Evolutionary conservation across 2,888 invertebrate species (phyloP), one percentile per base, ranked within the genome.

Genomic region (Drosophila paracracens): DNA sequence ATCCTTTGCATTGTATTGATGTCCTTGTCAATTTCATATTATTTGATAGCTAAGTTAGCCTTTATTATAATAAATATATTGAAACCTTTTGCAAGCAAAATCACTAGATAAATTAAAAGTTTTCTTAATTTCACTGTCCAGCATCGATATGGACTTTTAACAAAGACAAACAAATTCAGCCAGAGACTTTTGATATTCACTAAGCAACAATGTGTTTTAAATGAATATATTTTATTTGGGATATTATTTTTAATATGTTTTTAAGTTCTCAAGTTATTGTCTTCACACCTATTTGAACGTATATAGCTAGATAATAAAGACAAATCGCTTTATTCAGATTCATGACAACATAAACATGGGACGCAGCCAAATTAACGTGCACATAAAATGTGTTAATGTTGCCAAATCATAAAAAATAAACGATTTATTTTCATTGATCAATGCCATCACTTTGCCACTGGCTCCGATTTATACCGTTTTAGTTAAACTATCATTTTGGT

Each of bases 311-410:
- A 25, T 10, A 16, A 21, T 21, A 21, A 33, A 33, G 21, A 53
- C 16, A 1, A 53, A 53, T 53, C 16, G 25, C 8, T 16, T 25
- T 25, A 4, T 25, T 46, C 27, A 25, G 25, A 31, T 29, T 27
- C 16, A 59, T 35, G 33, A 48, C 25, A 5, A 11, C 18, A 46
- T 16, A 25, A 46, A 31, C 16, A 3, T 25, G 4, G 5, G 46
- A 10, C 11, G 11, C 11, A 25, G 33, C 13, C 25, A 33, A 27
- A 48, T 35, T 59, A 60, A n/a, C 16, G 16, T 33, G 10, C 35
- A n/a, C 27, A 60, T 60, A 60, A 60, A 60, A 36, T 11, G n/a
- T 36, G 36, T 29, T 51, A 29, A 60, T 57, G 6, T 36, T 16
- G 52, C 27, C 16, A 21, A 21, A n/a, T 57, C 5, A 40, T 60